Percentiles rank a stretch among this genome's conserved stretches.
These are phyloP conservation scores for Drepana arcuata DNA, from an alignment of 1,140 invertebrate genomes.

Conservation along the genomic window DNA sequence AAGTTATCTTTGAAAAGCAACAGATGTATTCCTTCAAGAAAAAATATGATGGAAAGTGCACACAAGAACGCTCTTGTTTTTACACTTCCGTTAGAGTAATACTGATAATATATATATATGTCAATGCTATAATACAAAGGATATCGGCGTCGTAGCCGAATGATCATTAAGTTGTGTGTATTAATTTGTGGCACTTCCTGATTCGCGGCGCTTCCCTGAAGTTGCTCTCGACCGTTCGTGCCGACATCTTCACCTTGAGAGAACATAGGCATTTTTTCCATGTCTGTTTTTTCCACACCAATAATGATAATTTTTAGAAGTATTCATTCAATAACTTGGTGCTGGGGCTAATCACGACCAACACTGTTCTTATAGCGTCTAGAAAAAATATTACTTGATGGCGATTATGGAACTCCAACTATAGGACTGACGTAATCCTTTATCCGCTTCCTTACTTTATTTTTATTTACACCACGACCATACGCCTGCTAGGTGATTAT, in stretches of 20 bases:
- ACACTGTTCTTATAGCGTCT: constrained; percentile 25
- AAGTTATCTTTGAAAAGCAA: constrained; percentile 21
- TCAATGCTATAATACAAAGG: no score
- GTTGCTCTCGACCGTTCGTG: constrained; percentile 41
- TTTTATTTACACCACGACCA: constrained; percentile 24
- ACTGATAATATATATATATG: no score
- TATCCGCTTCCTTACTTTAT: constrained; percentile 32
- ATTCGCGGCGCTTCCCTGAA: constrained; percentile 44
- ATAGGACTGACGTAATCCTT: constrained; percentile 32
- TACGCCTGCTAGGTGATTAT: no score
- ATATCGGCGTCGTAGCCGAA: no score
- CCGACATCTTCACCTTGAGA: constrained; percentile 56
- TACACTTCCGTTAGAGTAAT: no score
- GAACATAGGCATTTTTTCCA: constrained; percentile 42
- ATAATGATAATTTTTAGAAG: constrained; percentile 54
- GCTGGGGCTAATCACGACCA: constrained; percentile 44
- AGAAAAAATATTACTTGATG: constrained; percentile 29
- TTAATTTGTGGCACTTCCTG: constrained; percentile 47
- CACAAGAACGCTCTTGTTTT: no score
- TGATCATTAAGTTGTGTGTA: constrained; percentile 28
- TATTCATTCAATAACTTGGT: constrained; percentile 52
- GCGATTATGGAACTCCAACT: constrained; percentile 36
- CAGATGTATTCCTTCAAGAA: constrained; percentile 5
- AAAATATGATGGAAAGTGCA: neutral
- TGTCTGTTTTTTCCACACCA: constrained; percentile 37